phyloP scores from a whole-genome alignment of 2,113 vertebrate genomes.

The Leuciscus idus region DNA sequence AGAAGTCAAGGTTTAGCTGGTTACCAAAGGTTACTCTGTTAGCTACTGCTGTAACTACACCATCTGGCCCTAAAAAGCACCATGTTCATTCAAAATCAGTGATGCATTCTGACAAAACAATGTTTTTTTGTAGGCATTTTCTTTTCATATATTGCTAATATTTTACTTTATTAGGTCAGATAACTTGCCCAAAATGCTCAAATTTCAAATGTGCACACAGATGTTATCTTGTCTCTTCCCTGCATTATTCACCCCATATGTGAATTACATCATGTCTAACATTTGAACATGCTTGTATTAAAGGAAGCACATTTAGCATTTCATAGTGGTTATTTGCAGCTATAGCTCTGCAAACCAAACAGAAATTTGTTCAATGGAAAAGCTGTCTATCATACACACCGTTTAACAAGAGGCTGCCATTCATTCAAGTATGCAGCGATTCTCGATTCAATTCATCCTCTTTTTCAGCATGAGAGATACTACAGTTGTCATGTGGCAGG shows the following conservation, averaged over 20 bases:
- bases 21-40: background rate
- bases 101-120: background rate
- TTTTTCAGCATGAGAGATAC: slow-evolving; percentile 5
- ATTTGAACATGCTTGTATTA: background rate
- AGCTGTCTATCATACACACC: background rate
- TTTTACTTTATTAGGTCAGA: background rate
- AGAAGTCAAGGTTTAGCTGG: background rate
- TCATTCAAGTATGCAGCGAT: slow-evolving; percentile 8
- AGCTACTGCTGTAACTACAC: background rate
- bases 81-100: background rate
- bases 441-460: background rate
- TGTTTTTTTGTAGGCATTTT: background rate
- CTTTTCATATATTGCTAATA: background rate
- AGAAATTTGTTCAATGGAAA: slow-evolving; percentile 20
- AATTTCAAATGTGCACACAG: background rate
- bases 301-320: background rate
- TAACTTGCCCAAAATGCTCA: no score
- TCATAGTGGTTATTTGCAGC: background rate
- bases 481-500: background rate
- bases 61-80: slow-evolving; percentile 1
- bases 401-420: slow-evolving; percentile 1
- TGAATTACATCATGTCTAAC: background rate
- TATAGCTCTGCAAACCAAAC: background rate
- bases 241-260: background rate
- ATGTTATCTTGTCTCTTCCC: background rate